phyloP scores from a whole-genome alignment of 1,140 invertebrate genomes.

The Zaprionus taronus region DNA sequence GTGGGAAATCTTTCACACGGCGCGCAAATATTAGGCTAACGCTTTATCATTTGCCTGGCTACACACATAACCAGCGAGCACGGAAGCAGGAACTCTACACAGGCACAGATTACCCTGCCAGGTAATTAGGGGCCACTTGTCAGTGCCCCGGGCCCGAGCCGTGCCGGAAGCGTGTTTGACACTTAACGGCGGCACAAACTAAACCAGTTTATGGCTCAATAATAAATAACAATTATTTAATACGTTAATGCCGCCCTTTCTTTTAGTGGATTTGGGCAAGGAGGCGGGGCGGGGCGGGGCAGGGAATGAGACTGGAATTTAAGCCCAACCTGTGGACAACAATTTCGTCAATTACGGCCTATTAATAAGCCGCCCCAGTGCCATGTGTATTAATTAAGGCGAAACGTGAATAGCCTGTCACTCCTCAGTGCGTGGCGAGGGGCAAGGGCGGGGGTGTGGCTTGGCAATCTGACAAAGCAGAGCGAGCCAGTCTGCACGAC shows the following conservation, averaged over 20 bases:
- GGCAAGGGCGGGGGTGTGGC: neutral
- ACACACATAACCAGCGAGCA: neutral
- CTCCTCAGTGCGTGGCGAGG: neutral
- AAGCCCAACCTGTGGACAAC: slow-evolving; percentile 8
- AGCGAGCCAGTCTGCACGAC: neutral
- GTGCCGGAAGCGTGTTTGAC: slow-evolving; percentile 23
- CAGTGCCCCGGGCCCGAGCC: neutral
- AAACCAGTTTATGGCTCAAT: slow-evolving; percentile 47
- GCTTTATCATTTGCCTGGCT: neutral
- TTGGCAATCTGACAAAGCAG: neutral
- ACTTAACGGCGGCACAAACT: slow-evolving; percentile 38
- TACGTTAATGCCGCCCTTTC: slow-evolving; percentile 34
- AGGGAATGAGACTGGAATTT: neutral
- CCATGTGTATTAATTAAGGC: slow-evolving; percentile 72
- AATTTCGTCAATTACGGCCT: slow-evolving; percentile 64
- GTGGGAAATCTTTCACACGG: slow-evolving; percentile 3
- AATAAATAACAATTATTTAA: slow-evolving; percentile 74
- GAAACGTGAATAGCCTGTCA: slow-evolving; percentile 43
- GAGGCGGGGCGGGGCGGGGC: neutral
- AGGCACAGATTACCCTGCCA: slow-evolving; percentile 18
- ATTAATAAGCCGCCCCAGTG: slow-evolving; percentile 56
- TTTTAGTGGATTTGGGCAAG: neutral
- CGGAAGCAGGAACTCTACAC: neutral
- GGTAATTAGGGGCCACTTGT: slow-evolving; percentile 54
- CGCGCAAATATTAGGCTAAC: slow-evolving; percentile 1